phyloP scores from a whole-genome alignment of 2,113 vertebrate species.

The Nothocercus nigrocapillus region DNA sequence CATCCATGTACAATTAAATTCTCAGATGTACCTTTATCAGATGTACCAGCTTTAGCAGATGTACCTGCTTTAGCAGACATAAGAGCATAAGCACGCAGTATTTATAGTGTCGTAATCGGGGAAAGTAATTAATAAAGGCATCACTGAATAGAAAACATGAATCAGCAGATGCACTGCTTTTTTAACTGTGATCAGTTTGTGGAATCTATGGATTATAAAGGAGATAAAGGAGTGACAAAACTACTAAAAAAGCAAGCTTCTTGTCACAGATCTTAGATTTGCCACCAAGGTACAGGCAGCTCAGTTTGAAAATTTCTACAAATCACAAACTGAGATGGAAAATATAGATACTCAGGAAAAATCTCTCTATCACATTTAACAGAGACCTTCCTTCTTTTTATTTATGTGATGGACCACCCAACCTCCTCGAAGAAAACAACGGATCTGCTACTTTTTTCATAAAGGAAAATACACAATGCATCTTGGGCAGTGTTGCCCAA shows the following conservation, averaged over 20 bases:
- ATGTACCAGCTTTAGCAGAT: neutral
- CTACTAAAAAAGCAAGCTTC: neutral
- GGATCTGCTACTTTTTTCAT: neutral
- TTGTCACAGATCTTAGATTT: neutral
- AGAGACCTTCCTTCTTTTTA: neutral
- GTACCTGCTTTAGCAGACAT: neutral
- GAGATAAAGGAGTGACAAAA: neutral
- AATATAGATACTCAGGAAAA: neutral
- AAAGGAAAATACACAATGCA: neutral
- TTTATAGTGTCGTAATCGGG: neutral
- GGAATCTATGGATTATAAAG: neutral
- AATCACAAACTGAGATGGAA: neutral
- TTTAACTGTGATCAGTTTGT: neutral
- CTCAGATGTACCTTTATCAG: neutral
- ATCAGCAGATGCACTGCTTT: neutral
- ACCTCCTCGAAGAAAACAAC: neutral
- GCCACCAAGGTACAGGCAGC: neutral
- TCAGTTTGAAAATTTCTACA: neutral
- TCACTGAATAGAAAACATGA: neutral
- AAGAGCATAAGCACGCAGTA: neutral
- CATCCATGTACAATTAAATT: neutral
- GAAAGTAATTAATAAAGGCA: neutral
- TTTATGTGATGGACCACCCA: accelerated
- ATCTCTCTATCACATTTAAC: neutral
- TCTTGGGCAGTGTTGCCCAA: neutral